Evolutionary conservation across 2,797 vertebrate genomes (phyloP), one percentile per base, ranked within the genome.

Genomic region (Oreortyx pictus): DNA sequence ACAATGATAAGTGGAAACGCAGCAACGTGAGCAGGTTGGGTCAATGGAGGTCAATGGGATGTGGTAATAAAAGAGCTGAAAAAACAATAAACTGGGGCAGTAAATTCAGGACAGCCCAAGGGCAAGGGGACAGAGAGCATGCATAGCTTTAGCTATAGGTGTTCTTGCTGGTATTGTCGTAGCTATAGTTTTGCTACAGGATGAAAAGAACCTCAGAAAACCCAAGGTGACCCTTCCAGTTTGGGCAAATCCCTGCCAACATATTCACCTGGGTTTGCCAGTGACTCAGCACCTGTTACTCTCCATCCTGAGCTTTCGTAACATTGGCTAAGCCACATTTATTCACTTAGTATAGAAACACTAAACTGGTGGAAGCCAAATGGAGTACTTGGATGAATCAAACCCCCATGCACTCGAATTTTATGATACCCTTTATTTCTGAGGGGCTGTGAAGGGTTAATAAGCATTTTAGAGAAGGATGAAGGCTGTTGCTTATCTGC

Each of bases 1-100:
- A 43, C 0, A 2, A 25, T 16, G 23, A 14, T 10, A 52, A 73
- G 33, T 0, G 0, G 43, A 43, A 20, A 22, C 17, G 43, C 14
- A 23, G 27, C 59, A 66, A 35, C 43, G 24, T 6, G 0, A 33
- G 14, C 5, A 22, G 60, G 14, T 14, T 54, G 57, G 39, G 16
- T 11, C 43, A 39, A 44, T 8, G 43, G 9, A 6, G 39, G 17
- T 52, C 29, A 20, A 67, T 1, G 11, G 0, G 6, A 46, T 8
- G 46, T 0, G 0, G 2, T 7, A 5, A 4, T 4, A 39, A 62
- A 3, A 41, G 20, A 67, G 12, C 18, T 19, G 9, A 61, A 44
- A 73, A 78, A 78, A 11, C n/a, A 39, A 12, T 15, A 41, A 64
- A 52, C 14, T 11, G n/a, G 61, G 60, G n/a, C 29, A 39, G 11